These are phyloP conservation scores for Stictonetta naevosa DNA, from an alignment of 2,113 vertebrate species.

Conservation along the genomic window DNA sequence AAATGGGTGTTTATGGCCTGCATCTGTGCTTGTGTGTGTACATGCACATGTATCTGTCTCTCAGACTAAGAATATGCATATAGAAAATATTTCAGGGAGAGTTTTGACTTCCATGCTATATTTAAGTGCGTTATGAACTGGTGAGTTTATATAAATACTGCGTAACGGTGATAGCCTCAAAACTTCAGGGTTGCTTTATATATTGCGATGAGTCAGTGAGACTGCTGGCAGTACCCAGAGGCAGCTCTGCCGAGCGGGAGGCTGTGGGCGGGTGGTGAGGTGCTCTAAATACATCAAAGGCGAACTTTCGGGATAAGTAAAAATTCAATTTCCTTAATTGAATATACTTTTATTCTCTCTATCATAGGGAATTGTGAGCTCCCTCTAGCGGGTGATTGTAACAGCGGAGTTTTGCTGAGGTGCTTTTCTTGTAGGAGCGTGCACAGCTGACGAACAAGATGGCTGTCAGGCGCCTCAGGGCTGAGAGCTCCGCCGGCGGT, in stretches of 20 bases:
- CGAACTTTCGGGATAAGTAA: conserved; percentile 13
- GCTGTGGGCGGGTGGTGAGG: neutral
- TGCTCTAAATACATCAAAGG: neutral
- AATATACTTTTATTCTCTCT: neutral
- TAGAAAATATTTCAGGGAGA: neutral
- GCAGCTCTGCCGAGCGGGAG: neutral
- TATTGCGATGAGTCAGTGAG: conserved; percentile 12
- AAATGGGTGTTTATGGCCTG: neutral
- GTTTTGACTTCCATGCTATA: conserved; percentile 34
- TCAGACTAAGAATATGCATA: neutral
- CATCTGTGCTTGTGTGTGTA: neutral
- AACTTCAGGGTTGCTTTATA: conserved; percentile 38
- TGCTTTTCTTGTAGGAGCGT: neutral
- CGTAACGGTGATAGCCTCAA: conserved; percentile 19
- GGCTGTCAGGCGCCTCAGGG: conserved; percentile 51
- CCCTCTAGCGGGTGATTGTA: conserved; percentile 68
- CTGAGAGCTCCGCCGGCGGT: neutral
- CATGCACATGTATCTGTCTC: neutral
- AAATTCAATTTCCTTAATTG: neutral
- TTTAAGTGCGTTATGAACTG: neutral
- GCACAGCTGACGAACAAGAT: conserved; percentile 66
- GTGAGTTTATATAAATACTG: conserved; percentile 56
- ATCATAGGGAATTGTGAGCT: conserved; percentile 30
- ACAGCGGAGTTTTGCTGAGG: neutral
- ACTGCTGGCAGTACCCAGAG: neutral